phyloP scores from a whole-genome alignment of 2,888 invertebrate genomes.

The Penaeus monodon region DNA sequence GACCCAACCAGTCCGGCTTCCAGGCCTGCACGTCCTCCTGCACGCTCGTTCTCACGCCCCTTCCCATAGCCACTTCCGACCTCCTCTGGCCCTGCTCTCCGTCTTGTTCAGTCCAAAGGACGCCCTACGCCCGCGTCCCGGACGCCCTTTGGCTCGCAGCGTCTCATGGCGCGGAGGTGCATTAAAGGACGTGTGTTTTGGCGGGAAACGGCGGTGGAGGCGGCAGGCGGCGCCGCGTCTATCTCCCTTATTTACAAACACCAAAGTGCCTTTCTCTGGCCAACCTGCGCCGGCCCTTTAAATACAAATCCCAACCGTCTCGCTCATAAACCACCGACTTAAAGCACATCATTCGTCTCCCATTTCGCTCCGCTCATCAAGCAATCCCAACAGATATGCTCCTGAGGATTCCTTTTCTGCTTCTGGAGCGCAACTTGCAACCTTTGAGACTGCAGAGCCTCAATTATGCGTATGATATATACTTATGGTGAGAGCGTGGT shows the following conservation, averaged over 20 bases:
- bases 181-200: conserved; percentile 30
- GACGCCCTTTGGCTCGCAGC: neutral
- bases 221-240: conserved; percentile 1
- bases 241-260: conserved; percentile 28
- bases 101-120: neutral
- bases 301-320: conserved; percentile 25
- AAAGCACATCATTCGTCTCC: too few relatives aligned
- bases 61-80: neutral
- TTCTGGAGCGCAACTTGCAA: too few relatives aligned
- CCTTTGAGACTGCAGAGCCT: too few relatives aligned
- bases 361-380: too few relatives aligned
- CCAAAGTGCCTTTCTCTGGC: conserved; percentile 2
- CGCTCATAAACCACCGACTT: too few relatives aligned
- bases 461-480: too few relatives aligned
- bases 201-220: conserved; percentile 16
- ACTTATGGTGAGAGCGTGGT: too few relatives aligned
- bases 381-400: too few relatives aligned
- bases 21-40: neutral
- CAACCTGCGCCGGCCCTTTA: conserved; percentile 28
- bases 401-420: too few relatives aligned
- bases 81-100: neutral
- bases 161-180: conserved; percentile 10
- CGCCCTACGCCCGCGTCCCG: too few relatives aligned
- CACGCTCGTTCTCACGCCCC: neutral
- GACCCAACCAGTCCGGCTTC: neutral